These are phyloP conservation scores for Lasioglossum morio DNA, from an alignment of 2,888 invertebrate genomes.

Conservation along the genomic window DNA sequence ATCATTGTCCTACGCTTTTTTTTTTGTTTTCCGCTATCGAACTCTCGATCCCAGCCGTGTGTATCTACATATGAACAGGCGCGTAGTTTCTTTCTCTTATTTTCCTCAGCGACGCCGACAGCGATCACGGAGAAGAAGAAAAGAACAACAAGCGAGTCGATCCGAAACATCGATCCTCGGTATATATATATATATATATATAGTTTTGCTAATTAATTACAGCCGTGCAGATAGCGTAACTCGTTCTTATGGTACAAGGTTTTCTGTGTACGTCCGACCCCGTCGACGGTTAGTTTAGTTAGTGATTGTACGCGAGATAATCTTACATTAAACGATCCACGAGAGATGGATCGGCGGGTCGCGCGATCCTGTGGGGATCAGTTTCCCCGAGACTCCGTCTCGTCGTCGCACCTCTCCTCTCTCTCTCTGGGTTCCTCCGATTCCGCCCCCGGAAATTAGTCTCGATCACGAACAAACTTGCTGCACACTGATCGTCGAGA, in stretches of 20 bases:
- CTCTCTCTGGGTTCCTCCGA: neutral
- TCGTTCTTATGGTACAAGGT: conserved; percentile 56
- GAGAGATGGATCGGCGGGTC: conserved; percentile 1
- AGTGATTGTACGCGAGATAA: conserved; percentile 17
- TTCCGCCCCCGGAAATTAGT: neutral
- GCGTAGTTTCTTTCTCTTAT: neutral
- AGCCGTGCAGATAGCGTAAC: conserved; percentile 22
- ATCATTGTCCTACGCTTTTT: conserved; percentile 40
- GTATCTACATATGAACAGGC: conserved; percentile 63
- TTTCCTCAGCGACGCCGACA: conserved; percentile 56
- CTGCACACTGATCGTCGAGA: conserved; percentile 1
- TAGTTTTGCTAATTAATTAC: conserved; percentile 69
- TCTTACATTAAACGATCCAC: conserved; percentile 53
- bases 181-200: neutral
- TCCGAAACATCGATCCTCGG: conserved; percentile 77
- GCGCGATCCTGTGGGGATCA: conserved; percentile 38
- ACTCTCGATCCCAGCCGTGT: conserved; percentile 40
- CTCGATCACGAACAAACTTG: neutral
- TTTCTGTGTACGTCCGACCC: conserved; percentile 25
- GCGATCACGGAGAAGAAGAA: conserved; percentile 58
- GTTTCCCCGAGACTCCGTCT: neutral
- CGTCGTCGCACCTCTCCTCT: neutral
- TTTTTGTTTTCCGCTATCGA: conserved; percentile 21
- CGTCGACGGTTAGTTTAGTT: conserved; percentile 3
- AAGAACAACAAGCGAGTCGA: conserved; percentile 64